Base-by-base conservation (phyloP, 2,888 invertebrate species). In the Eilema caniola region DNA sequence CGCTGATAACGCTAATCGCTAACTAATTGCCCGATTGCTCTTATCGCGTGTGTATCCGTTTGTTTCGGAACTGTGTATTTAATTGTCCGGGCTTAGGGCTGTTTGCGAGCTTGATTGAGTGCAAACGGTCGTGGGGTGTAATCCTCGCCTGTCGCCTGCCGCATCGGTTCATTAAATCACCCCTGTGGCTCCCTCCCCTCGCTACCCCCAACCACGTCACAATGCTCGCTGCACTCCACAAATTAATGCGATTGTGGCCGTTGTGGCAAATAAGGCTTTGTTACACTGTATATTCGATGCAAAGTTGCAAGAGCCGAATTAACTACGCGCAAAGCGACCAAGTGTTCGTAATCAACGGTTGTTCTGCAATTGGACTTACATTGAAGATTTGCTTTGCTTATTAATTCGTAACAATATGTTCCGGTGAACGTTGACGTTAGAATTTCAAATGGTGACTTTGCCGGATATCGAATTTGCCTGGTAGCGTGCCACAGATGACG, bases 71-170 rank as follows among this genome's bases (percentile, higher is more conserved):
- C 86, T 86, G 90, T 91, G 91, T 93, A 93, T 94, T 93, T 95
- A 95, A 95, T 95, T 93, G 93, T 92, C 87, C 87, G 86, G 89
- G 93, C 90, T 93, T 91, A 92, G 92, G 89, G 92, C 89, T 95
- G 94, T 94, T 95, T 93, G 95, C 93, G 90, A 90, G 93, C 90
- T 90, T 94, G 94, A 95, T 95, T 94, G 94, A 94, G 94, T 94
- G 94, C 93, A 92, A 94, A 93, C 92, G 92, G 86, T 90, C 87
- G 92, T 89, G 91, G 93, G 92, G 94, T 91, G 94, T 93, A 94
- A 93, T 93, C 94, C 94, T 88, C 90, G 92, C 88, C 90, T 90
- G 93, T 93, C 93, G 90, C 89, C 91, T 91, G 88, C 93, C 93
- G 90, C 93, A 90, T 90, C 89, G 92, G 92, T 92, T 94, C 94